A percentile compares a stretch with the other conserved stretches of the same genome.
Conservation (phyloP, 92 coral and sea anemone genomes). For the Phenganax subtilis region DNA sequence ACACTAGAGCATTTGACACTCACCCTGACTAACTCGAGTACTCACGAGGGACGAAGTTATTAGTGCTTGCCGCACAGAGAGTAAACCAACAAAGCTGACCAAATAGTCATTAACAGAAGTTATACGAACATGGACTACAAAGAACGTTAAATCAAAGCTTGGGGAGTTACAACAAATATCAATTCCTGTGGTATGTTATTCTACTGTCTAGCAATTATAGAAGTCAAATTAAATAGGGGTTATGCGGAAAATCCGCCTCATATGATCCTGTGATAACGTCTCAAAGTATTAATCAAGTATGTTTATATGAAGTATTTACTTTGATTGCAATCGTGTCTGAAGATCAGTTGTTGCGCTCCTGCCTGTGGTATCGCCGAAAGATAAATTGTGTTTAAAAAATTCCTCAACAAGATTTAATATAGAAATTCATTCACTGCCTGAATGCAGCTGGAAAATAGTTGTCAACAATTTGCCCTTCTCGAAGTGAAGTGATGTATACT, state of each 20-base stretch:
- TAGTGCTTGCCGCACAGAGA: not conserved
- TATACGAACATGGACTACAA: not conserved
- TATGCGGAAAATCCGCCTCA: not conserved
- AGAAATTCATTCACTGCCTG: too few species aligned
- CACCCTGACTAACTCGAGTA: not conserved
- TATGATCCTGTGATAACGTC: not conserved
- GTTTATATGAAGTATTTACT: conserved; percentile 5
- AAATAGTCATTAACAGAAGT: not conserved
- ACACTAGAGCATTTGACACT: conserved; percentile 3
- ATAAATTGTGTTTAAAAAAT: not conserved
- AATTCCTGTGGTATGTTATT: not conserved
- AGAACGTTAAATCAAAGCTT: not conserved
- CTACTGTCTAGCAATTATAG: not conserved
- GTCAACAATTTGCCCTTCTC: not conserved
- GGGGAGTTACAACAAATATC: not conserved
- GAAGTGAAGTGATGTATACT: not conserved
- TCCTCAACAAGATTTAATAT: too few species aligned
- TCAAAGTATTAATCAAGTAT: not conserved
- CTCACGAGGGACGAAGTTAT: conserved; percentile 3
- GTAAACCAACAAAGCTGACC: not conserved
- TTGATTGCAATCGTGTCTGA: not conserved
- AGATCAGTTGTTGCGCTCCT: not conserved
- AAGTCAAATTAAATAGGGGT: not conserved
- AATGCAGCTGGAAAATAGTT: conserved; percentile 16
- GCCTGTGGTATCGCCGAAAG: not conserved